Evolutionary conservation across 2,113 vertebrate genomes (phyloP).

Genomic region (Hymenochirus boettgeri): DNA sequence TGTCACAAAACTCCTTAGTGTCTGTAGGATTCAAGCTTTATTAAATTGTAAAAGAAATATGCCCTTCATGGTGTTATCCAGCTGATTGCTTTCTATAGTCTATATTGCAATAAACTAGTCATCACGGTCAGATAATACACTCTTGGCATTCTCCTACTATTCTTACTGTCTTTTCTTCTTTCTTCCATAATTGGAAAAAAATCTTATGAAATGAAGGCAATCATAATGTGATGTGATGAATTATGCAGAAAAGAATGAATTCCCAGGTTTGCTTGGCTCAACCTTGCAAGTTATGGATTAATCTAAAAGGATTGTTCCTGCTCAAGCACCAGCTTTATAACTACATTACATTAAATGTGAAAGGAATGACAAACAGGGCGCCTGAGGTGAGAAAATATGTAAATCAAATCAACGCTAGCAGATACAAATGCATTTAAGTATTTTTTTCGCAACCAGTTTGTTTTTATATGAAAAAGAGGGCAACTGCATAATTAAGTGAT

Average conservation of each 20-base stretch:
- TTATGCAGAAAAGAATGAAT: conserved; percentile 43
- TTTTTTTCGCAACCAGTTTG: conserved; percentile 4
- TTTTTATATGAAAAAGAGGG: conserved; percentile 2
- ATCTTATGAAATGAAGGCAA: conserved; percentile 40
- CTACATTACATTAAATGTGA: conserved; percentile 42
- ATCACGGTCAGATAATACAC: conserved; percentile 39
- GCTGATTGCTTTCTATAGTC: conserved; percentile 31
- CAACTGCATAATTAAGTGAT: background rate
- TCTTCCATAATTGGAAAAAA: conserved; percentile 42
- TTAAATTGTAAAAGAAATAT: conserved; percentile 25
- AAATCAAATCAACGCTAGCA: conserved; percentile 33
- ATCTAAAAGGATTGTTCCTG: conserved; percentile 43
- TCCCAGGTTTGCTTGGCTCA: conserved; percentile 41
- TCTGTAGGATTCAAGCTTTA: too few relatives aligned
- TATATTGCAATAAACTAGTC: conserved; percentile 35
- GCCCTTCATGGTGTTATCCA: conserved; percentile 33
- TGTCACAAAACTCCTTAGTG: too few relatives aligned
- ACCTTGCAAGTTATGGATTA: conserved; percentile 42
- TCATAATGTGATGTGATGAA: conserved; percentile 43
- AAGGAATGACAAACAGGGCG: conserved; percentile 39
- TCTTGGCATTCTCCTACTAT: conserved; percentile 39
- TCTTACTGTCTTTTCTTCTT: conserved; percentile 39
- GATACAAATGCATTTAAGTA: conserved; percentile 18
- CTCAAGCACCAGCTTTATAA: conserved; percentile 42
- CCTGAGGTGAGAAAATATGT: conserved; percentile 39